A percentile compares a stretch with the other conserved stretches of the same genome.
phyloP scores from a whole-genome alignment of 2,888 invertebrate genomes.

The Alentia gelatinosa region DNA sequence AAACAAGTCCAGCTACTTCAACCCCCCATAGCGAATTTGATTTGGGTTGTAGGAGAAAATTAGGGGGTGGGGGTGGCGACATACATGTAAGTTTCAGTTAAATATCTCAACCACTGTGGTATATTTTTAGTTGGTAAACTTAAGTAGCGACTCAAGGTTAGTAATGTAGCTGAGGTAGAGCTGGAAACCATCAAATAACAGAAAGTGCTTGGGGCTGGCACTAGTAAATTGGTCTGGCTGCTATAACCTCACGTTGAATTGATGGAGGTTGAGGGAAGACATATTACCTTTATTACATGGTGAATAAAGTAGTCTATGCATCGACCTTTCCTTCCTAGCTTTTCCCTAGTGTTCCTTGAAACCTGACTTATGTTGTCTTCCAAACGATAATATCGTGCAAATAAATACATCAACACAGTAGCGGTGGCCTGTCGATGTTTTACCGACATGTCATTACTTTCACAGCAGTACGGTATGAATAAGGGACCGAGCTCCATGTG shows the following conservation, averaged over 20 bases:
- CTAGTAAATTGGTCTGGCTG: background rate
- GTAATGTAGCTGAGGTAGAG: background rate
- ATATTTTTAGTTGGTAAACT: background rate
- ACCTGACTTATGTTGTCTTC: constrained; percentile 42
- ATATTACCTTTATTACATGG: background rate
- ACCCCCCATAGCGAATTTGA: too few species aligned
- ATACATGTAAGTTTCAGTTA: too few species aligned
- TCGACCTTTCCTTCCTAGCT: constrained; percentile 64
- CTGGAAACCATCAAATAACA: background rate
- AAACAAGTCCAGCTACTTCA: too few species aligned
- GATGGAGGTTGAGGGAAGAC: background rate
- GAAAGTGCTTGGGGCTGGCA: background rate
- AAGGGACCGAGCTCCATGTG: too few species aligned
- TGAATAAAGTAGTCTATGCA: background rate
- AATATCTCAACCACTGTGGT: too few species aligned
- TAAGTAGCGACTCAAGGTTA: background rate
- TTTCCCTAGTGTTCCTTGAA: constrained; percentile 70
- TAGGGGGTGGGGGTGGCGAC: too few species aligned
- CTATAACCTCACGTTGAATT: background rate
- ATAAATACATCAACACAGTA: background rate
- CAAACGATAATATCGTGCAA: background rate
- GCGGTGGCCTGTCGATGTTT: background rate
- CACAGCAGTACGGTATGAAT: background rate
- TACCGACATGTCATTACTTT: background rate
- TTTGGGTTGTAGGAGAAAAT: too few species aligned